Base-by-base conservation (phyloP, 2,797 vertebrate species). In the Peromyscus attwateri region DNA sequence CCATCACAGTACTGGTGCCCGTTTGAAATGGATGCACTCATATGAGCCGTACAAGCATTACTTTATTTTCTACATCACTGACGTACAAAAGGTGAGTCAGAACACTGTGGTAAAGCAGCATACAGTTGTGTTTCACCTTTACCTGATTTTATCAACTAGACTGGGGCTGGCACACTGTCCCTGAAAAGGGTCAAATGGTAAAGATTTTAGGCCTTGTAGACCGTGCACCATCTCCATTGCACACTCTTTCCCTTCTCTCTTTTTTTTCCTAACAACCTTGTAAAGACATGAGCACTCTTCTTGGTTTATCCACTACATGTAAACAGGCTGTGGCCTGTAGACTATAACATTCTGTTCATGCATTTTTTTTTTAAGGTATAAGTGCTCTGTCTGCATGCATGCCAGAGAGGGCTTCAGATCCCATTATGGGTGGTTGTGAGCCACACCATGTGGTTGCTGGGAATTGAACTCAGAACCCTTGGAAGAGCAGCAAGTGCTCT, bases 101-200 rank as follows among this genome's bases (percentile, higher is more conserved):
- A 85, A 57, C 21, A 52, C 31, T 46, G 71, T 8, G 19, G 62
- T 88, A 57, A 75, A 46, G 87, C 57, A 62, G 37, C 46, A 3
- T 29, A 60, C 25, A n/a, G 89, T 6, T 73, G 12, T 23, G 46
- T 46, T 93, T 55, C 25, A 95, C 49, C 40, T 57, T 34, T 34
- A 89, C 40, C 64, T 88, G 14, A 85, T 62, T 76, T 89, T 60
- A 84, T n/a, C 49, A 89, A 57, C 34, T 75, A 89, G 75, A 60
- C 43, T 31, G 70, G 23, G 75, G 1, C 62, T 66, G 55, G 34
- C 62, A 95, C 62, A 49, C 13, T 31, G 70, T 77, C 31, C 96
- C 57, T 75, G 70, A 34, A 92, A 89, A 70, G 31, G 27, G n/a
- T 71, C 49, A 94, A 89, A 85, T n/a, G n/a, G 62, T 79, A 83